Conservation (phyloP, 2,888 invertebrate species). For the Pristionchus mayeri region DNA sequence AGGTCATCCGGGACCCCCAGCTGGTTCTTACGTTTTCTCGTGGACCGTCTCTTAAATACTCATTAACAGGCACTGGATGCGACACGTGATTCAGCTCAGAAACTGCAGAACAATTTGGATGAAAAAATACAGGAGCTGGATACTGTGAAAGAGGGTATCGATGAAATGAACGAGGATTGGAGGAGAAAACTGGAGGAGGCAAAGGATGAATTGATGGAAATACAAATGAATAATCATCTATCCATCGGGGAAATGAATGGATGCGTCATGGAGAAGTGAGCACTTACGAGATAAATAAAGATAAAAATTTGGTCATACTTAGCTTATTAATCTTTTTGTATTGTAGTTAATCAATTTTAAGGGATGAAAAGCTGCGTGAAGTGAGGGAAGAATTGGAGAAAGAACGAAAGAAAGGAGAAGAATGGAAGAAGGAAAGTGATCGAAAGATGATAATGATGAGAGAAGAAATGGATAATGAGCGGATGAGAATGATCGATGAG, state of each 20-base stretch:
- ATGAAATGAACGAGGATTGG: conserved; percentile 3
- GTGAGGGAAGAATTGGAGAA: not conserved
- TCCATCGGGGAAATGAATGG: not conserved
- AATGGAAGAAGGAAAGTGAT: not conserved
- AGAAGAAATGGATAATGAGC: not conserved
- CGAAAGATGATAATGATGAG: not conserved
- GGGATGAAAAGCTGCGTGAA: not conserved
- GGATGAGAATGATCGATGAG: not conserved
- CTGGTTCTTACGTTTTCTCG: no score
- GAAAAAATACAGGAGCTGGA: not conserved
- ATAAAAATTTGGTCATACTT: no score
- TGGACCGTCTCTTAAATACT: no score
- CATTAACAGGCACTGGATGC: not conserved
- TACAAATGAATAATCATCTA: not conserved
- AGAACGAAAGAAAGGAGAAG: not conserved
- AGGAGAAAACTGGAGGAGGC: not conserved
- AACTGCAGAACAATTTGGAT: not conserved
- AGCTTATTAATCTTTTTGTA: not conserved
- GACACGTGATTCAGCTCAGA: not conserved
- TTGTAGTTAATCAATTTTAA: not conserved
- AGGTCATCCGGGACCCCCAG: no score
- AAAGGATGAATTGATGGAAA: not conserved
- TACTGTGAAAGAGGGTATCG: not conserved
- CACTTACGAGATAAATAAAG: no score
- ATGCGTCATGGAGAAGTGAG: not conserved